Evolutionary conservation across 2,888 invertebrate species (phyloP).

Genomic region (Nephrotoma guestfalica): DNA sequence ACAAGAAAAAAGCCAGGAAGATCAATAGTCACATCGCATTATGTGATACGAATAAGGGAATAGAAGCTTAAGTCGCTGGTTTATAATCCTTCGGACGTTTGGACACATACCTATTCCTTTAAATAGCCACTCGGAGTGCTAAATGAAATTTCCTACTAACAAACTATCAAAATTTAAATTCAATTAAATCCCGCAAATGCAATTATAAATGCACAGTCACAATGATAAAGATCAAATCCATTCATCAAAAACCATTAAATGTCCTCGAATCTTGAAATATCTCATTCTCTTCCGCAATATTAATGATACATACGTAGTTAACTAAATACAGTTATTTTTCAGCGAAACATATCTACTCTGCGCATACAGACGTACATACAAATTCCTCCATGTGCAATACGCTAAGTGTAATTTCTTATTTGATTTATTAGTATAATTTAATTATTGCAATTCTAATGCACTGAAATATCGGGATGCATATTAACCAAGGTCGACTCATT

Average conservation of each 20-base stretch:
- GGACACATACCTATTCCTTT: too few species aligned
- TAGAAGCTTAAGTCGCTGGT: too few species aligned
- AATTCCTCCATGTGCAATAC: not conserved
- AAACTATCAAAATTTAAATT: too few species aligned
- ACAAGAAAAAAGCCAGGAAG: too few species aligned
- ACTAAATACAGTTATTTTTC: not conserved
- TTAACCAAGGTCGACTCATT: not conserved
- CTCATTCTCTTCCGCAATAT: not conserved
- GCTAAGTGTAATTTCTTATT: not conserved
- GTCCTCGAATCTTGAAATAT: not conserved
- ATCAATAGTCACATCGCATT: too few species aligned
- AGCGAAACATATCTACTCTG: not conserved
- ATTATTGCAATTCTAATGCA: not conserved
- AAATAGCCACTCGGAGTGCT: too few species aligned
- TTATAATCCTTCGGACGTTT: too few species aligned
- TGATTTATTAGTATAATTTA: too few species aligned
- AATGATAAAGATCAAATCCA: not conserved
- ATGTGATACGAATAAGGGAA: too few species aligned
- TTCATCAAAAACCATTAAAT: not conserved
- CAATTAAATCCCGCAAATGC: too few species aligned
- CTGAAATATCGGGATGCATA: not conserved
- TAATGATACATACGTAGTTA: too few species aligned
- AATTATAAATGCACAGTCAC: not conserved
- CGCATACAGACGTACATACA: not conserved
- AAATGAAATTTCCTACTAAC: too few species aligned